phyloP scores from a whole-genome alignment of 2,113 vertebrate genomes.

The Egretta garzetta region DNA sequence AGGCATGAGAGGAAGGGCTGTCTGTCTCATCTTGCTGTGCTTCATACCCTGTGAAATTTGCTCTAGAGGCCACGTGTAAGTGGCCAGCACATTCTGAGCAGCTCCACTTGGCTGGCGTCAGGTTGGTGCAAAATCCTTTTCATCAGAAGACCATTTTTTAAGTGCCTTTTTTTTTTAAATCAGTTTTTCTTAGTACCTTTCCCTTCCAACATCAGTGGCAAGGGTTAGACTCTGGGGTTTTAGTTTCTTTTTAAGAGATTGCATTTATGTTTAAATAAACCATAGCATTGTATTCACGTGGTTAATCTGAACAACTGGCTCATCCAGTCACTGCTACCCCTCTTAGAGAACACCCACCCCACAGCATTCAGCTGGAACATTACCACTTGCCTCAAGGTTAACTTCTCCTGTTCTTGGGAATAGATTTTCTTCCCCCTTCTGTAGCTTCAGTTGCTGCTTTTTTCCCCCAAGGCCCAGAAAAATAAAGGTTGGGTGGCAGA shows the following conservation, averaged over 20 bases:
- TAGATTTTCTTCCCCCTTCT: background rate
- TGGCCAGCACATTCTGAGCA: background rate
- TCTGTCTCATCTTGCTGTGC: background rate
- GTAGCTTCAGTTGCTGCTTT: background rate
- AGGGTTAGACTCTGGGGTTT: background rate
- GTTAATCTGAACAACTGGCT: background rate
- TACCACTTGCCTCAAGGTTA: background rate
- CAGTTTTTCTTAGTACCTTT: conserved; percentile 15
- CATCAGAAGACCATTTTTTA: conserved; percentile 35
- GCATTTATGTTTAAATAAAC: background rate
- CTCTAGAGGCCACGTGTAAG: background rate
- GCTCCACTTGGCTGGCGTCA: background rate
- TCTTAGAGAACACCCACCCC: too few species aligned
- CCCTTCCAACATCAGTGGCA: background rate
- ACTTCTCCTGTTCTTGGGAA: too few species aligned
- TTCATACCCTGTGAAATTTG: background rate
- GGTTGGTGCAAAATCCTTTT: background rate
- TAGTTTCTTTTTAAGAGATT: background rate
- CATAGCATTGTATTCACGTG: background rate
- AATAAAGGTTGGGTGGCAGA: background rate
- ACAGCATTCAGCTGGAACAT: background rate
- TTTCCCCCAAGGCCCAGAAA: background rate
- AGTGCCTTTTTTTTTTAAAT: conserved; percentile 63
- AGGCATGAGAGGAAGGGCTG: background rate
- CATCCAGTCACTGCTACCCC: background rate